A percentile compares a stretch with the other conserved stretches of the same genome.
phyloP scores from a whole-genome alignment of 1,140 invertebrate genomes.

The Tetramorium alpestre region DNA sequence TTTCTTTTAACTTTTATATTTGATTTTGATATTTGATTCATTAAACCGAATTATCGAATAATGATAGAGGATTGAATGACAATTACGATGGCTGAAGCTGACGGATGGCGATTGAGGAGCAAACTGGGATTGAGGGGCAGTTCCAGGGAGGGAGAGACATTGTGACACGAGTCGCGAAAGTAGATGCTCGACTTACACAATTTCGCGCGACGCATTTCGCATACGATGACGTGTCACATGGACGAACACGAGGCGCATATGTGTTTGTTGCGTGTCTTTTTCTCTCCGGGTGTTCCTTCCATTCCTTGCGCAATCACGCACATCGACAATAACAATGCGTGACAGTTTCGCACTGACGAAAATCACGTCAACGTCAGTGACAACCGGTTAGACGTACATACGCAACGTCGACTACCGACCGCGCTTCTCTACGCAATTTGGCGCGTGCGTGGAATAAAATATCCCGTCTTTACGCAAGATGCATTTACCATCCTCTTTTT shows the following conservation, averaged over 20 bases:
- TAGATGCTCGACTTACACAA: constrained; percentile 47
- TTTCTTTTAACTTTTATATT: background rate
- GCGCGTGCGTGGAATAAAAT: constrained; percentile 33
- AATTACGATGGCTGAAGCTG: background rate
- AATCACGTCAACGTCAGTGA: constrained; percentile 5
- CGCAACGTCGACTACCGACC: constrained; percentile 17
- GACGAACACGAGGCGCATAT: no score
- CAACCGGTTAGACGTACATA: background rate
- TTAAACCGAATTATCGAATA: constrained; percentile 17
- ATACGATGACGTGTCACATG: background rate
- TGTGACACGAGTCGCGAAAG: constrained; percentile 70
- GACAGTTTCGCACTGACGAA: constrained; percentile 42
- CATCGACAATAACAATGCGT: constrained; percentile 36
- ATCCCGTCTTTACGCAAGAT: constrained; percentile 24
- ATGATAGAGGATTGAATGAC: background rate
- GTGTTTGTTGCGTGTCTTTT: background rate
- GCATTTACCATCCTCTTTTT: background rate
- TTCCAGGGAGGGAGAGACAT: constrained; percentile 1
- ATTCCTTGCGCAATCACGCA: constrained; percentile 30
- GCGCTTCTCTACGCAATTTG: constrained; percentile 24
- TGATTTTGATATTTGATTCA: background rate
- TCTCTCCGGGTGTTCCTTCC: background rate
- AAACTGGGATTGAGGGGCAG: background rate
- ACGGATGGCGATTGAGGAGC: no score
- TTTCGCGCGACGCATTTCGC: constrained; percentile 17